phyloP scores from a whole-genome alignment of 2,113 vertebrate species.

The Lophura nycthemera region DNA sequence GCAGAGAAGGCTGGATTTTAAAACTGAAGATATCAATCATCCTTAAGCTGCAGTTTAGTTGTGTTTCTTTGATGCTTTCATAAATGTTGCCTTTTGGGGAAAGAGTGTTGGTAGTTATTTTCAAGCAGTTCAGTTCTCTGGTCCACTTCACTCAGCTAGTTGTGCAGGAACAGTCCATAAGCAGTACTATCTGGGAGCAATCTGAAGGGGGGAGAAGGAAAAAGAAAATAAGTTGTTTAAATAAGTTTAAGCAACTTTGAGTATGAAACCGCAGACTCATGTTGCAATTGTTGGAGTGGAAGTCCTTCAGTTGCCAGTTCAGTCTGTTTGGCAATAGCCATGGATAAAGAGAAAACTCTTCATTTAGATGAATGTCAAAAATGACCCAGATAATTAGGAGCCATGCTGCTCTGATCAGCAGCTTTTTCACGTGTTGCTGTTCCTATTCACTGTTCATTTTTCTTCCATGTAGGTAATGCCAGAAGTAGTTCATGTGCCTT shows the following conservation, averaged over 20 bases:
- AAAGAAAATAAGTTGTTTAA: not conserved
- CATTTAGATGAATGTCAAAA: conserved; percentile 20
- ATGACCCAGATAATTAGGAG: not conserved
- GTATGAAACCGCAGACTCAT: not conserved
- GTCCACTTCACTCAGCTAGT: not conserved
- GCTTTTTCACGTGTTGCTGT: not conserved
- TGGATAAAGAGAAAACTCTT: not conserved
- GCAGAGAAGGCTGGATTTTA: not conserved
- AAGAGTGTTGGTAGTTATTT: not conserved
- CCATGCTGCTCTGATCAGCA: not conserved
- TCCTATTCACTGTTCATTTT: not conserved
- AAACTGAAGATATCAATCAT: not conserved
- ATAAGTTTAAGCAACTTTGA: not conserved
- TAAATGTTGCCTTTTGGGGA: not conserved
- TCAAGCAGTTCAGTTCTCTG: not conserved
- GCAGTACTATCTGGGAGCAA: not conserved
- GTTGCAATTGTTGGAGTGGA: not conserved
- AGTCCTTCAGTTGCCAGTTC: not conserved
- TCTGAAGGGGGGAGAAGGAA: not conserved
- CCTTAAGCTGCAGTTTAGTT: not conserved
- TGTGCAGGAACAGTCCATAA: not conserved
- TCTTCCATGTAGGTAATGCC: not conserved
- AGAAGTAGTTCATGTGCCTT: not conserved
- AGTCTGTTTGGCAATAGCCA: not conserved
- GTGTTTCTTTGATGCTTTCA: not conserved